Evolutionary conservation across 2,888 invertebrate genomes (phyloP).

Genomic region (Drosophila koepferae): DNA sequence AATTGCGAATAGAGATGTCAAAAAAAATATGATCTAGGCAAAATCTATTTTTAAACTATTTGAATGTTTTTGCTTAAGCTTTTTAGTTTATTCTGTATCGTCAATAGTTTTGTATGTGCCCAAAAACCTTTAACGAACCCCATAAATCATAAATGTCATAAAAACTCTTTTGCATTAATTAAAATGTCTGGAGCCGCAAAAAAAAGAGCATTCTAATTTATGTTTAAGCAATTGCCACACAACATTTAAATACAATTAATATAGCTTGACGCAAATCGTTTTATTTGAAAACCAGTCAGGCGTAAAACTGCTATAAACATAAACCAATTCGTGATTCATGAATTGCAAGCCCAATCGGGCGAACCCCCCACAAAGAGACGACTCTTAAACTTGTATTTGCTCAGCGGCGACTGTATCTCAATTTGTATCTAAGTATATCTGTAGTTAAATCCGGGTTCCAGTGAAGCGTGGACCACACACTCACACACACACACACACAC

Average conservation of each 20-base stretch:
- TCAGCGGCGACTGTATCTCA: conserved; percentile 31
- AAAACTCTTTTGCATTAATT: conserved; percentile 57
- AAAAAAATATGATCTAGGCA: neutral
- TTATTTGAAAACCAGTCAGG: conserved; percentile 42
- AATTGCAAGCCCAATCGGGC: conserved; percentile 21
- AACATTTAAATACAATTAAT: conserved; percentile 64
- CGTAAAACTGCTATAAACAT: conserved; percentile 53
- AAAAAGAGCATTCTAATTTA: conserved; percentile 65
- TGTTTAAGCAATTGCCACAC: conserved; percentile 45
- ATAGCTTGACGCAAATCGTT: conserved; percentile 28
- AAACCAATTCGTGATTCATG: conserved; percentile 54
- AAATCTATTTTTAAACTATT: neutral
- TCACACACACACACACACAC: conserved; percentile 27
- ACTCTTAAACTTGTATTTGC: conserved; percentile 40
- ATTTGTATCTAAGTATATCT: conserved; percentile 30
- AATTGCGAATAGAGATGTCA: neutral
- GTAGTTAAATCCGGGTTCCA: conserved; percentile 41
- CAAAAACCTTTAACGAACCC: conserved; percentile 8
- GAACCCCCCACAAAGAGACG: conserved; percentile 33
- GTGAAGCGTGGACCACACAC: conserved; percentile 47
- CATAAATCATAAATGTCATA: conserved; percentile 50
- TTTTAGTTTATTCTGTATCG: neutral
- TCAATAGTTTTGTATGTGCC: neutral
- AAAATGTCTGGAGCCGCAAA: conserved; percentile 25
- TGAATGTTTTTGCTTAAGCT: neutral